Evolutionary conservation across 1,140 invertebrate species (phyloP), one percentile per base, ranked within the genome.

Genomic region (Calosoma granatense): DNA sequence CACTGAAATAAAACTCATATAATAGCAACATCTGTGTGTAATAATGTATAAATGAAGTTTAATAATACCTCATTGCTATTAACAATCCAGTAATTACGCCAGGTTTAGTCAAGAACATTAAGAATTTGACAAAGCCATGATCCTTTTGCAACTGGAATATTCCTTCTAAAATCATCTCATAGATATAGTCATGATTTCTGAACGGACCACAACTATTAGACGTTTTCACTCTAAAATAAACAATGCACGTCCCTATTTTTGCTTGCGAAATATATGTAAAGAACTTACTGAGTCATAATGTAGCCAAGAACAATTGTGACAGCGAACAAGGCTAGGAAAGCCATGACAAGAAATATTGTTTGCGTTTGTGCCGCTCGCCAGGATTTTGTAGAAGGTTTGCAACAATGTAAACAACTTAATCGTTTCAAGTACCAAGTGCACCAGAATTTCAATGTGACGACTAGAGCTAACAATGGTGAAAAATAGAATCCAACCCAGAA

Each of bases 321-420:
- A 1, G 76, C 68, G 36, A 86, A 72, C 51, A 84, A 75, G 1
- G 81, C 81, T 20, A 85, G 59, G 58, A 87, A 85, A 2, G 82
- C 77, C 30, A 87, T 71, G 47, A 80, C 79, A 39, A 86, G 73
- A 61, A 87, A 84, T 11, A 85, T 73, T 0, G 86, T 88, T 60
- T 87, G 80, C 1, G 83, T 85, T 64, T 86, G 80, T 12, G 85
- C 79, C 2, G 85, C 85, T 58, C 82, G 74, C 85, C 86, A 88
- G 11, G 79, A 76, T 64, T 76, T 79, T 1, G 67, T 65, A 14
- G 81, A 76, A 9, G 81, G 79, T 62, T 78, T 73, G 65, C 83
- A 84, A 22, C 77, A 76, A 9, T 72, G 67, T 22, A 81, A 60
- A 1, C 79, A 70, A 12, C 72, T 71, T 53, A 65, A 65, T 53